Evolutionary conservation across 2,797 vertebrate species (phyloP).

Genomic region (Channallabes apus): DNA sequence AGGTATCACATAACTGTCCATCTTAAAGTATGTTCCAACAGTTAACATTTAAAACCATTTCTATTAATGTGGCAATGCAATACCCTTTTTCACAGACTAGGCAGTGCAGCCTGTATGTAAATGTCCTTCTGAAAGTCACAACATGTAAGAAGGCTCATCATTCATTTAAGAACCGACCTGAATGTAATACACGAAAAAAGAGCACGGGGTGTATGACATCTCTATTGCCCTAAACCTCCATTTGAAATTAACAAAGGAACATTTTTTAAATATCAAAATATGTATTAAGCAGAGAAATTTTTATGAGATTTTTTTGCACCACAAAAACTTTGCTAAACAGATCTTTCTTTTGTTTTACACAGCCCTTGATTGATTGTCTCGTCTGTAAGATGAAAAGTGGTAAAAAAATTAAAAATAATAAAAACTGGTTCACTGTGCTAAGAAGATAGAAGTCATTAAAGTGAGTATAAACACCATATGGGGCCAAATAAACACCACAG

Average conservation of each 20-base stretch:
- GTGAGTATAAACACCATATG: not conserved
- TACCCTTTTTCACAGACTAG: not conserved
- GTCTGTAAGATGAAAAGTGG: not conserved
- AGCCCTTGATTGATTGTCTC: not conserved
- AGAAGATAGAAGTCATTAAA: not conserved
- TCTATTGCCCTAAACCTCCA: not conserved
- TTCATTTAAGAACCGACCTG: not conserved
- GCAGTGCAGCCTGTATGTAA: not conserved
- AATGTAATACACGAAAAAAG: not conserved
- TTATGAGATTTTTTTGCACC: not conserved
- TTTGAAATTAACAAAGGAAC: not conserved
- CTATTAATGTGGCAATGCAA: not conserved
- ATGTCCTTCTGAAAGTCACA: not conserved
- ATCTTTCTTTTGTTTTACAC: not conserved
- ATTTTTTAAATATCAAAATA: not conserved
- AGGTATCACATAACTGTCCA: too few relatives aligned
- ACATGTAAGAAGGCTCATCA: not conserved
- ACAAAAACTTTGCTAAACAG: not conserved
- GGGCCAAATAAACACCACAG: too few relatives aligned
- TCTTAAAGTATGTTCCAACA: too few relatives aligned
- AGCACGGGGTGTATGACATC: not conserved
- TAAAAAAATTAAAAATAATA: too few relatives aligned
- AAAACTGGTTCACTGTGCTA: not conserved
- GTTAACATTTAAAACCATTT: too few relatives aligned
- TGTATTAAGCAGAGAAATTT: not conserved